Conservation (phyloP, 2,113 vertebrate species). For the Diphyllodes magnificus region DNA sequence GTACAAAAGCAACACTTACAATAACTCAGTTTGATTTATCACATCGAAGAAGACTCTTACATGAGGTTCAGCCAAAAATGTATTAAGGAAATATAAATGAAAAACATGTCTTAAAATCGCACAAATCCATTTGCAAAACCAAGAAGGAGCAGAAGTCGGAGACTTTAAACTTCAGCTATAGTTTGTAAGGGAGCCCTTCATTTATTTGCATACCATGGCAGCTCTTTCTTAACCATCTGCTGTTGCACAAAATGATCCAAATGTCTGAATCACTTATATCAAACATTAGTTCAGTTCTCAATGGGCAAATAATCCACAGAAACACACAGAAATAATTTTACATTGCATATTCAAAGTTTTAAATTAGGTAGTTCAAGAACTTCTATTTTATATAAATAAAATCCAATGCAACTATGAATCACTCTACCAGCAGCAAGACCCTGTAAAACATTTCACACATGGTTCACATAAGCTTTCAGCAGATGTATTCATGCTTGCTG, state of each 20-base stretch:
- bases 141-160: background rate
- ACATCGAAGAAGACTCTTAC: background rate
- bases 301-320: constrained; percentile 8
- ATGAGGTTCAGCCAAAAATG: background rate
- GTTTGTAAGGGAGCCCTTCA: background rate
- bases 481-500: constrained; percentile 57
- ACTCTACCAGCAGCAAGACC: constrained; percentile 25
- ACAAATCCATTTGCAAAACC: background rate
- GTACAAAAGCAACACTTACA: background rate
- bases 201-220: background rate
- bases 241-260: background rate
- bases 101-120: background rate
- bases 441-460: constrained; percentile 30
- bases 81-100: background rate
- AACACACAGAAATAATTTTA: constrained; percentile 15
- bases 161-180: background rate
- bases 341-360: constrained; percentile 39
- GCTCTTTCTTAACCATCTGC: background rate
- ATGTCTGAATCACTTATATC: background rate
- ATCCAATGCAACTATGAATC: constrained; percentile 32
- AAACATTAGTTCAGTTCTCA: constrained; percentile 10
- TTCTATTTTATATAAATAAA: constrained; percentile 32
- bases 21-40: background rate
- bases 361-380: constrained; percentile 26
- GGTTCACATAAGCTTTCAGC: constrained; percentile 46